Percentiles rank a stretch among this genome's conserved stretches.
Evolutionary conservation across 64 coral and sea anemone genomes (phyloP).

Genomic region (Stichodactyla mertensii): DNA sequence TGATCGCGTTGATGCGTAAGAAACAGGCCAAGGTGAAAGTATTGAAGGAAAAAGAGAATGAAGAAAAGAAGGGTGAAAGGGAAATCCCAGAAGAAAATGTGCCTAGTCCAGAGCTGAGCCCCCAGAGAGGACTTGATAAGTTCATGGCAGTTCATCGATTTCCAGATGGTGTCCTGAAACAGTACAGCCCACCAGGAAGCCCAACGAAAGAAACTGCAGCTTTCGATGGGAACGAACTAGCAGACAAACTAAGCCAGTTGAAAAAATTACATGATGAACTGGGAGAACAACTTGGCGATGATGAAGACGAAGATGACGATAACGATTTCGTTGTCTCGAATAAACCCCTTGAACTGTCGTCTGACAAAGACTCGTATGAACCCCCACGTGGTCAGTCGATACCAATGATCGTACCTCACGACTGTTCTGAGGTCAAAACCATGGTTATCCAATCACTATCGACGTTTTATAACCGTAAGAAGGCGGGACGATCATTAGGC

Average conservation of each 20-base stretch:
- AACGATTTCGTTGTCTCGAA: conserved; percentile 56
- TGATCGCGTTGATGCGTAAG: conserved; percentile 65
- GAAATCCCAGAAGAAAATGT: background rate
- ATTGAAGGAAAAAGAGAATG: background rate
- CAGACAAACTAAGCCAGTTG: conserved; percentile 57
- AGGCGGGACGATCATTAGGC: conserved; percentile 40
- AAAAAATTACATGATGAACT: conserved; percentile 55
- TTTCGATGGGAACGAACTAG: conserved; percentile 67
- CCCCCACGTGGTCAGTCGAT: conserved; percentile 67
- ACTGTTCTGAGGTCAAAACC: conserved; percentile 42
- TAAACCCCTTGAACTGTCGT: conserved; percentile 32
- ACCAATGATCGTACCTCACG: conserved; percentile 77
- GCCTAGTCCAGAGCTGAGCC: conserved; percentile 35
- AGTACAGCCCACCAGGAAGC: conserved; percentile 67
- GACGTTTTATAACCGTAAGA: conserved; percentile 54
- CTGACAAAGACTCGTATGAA: conserved; percentile 52
- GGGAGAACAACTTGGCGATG: conserved; percentile 41
- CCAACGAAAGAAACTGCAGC: conserved; percentile 44
- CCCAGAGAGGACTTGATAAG: conserved; percentile 43
- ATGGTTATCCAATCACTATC: conserved; percentile 57
- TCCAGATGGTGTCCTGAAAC: conserved; percentile 51
- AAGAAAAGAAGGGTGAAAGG: background rate
- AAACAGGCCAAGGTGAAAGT: conserved; percentile 19
- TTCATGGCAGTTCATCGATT: conserved; percentile 72
- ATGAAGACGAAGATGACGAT: conserved; percentile 28